phyloP scores from a whole-genome alignment of 2,113 vertebrate species.

The Desmodus rotundus region DNA sequence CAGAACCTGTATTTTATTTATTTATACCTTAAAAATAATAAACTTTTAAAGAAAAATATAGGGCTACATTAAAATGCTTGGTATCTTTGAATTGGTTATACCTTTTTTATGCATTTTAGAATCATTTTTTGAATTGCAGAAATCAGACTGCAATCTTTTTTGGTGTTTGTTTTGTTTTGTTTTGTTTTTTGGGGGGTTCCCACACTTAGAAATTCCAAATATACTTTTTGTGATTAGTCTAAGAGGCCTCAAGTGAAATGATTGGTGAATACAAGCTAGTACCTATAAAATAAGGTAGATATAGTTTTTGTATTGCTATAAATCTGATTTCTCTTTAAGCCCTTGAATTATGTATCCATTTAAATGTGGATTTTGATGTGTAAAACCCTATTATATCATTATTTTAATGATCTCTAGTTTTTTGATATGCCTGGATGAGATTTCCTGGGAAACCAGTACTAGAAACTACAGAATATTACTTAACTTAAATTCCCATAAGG shows the following conservation, averaged over 20 bases:
- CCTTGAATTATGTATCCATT: neutral
- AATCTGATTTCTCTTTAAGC: neutral
- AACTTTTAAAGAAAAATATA: neutral
- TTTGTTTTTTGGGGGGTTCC: neutral
- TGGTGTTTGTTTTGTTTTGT: neutral
- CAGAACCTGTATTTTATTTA: neutral
- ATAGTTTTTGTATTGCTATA: neutral
- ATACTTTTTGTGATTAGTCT: neutral
- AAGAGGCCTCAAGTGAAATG: neutral
- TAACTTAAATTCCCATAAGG: neutral
- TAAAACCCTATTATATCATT: neutral
- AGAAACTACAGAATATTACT: neutral
- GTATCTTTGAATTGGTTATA: neutral
- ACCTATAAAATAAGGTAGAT: neutral
- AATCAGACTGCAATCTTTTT: neutral
- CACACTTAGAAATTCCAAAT: neutral
- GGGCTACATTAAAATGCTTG: neutral
- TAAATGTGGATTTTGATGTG: neutral
- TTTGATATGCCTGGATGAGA: neutral
- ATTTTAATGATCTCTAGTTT: neutral
- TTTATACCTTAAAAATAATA: slow-evolving; percentile 9
- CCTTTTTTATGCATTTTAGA: slow-evolving; percentile 18
- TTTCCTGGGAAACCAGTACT: neutral
- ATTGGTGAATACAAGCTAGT: neutral
- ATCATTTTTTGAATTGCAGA: slow-evolving; percentile 26